phyloP scores from a whole-genome alignment of 2,797 vertebrate species.

The Falco biarmicus region DNA sequence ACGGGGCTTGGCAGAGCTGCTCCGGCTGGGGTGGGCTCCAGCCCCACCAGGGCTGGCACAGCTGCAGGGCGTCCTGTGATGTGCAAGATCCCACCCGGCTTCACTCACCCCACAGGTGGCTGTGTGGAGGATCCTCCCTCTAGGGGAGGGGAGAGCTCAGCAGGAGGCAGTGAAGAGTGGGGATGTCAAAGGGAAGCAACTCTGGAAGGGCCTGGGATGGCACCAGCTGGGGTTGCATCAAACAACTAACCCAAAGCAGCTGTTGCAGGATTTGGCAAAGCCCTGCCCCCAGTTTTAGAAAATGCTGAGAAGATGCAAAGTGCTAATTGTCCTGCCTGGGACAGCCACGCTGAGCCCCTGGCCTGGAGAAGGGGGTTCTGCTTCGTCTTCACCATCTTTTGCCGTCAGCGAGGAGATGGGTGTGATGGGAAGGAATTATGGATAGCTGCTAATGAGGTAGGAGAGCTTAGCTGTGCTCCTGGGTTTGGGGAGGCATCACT shows the following conservation, averaged over 20 bases:
- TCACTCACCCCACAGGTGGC: background rate
- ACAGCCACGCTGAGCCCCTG: background rate
- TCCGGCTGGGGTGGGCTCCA: background rate
- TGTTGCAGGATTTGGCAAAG: background rate
- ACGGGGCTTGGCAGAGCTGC: background rate
- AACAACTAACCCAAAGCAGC: background rate
- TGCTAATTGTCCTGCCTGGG: background rate
- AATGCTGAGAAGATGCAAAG: background rate
- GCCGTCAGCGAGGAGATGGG: background rate
- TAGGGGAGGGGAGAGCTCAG: background rate
- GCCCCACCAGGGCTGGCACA: background rate
- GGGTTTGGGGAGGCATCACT: background rate
- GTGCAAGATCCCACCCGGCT: background rate
- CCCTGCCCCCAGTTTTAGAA: background rate
- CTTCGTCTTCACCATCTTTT: background rate
- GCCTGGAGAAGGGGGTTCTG: background rate
- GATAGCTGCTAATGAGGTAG: background rate
- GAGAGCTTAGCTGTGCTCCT: background rate
- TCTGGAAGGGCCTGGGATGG: background rate
- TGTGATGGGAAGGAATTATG: accelerated
- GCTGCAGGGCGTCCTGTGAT: background rate
- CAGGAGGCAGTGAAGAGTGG: background rate
- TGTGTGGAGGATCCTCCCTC: background rate
- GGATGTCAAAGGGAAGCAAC: background rate
- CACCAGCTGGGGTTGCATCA: accelerated